phyloP scores from a whole-genome alignment of 1,140 invertebrate species.

The Mycetomoellerius zeteki region DNA sequence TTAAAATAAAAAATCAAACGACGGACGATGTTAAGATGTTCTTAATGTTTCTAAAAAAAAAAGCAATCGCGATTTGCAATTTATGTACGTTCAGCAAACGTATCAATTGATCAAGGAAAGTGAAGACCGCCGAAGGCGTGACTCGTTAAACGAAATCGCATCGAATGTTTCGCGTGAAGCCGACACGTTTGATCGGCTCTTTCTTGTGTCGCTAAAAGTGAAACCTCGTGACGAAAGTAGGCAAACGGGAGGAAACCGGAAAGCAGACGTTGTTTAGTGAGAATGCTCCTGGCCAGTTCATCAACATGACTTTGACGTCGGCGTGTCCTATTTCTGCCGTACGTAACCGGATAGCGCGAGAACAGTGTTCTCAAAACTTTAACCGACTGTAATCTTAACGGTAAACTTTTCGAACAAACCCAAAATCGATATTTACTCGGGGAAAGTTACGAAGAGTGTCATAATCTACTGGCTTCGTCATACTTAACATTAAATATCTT shows the following conservation, averaged over 20 bases:
- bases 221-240: conserved; percentile 81
- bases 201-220: conserved; percentile 80
- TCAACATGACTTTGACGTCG: not conserved
- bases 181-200: conserved; percentile 30
- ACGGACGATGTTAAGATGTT: not conserved
- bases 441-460: conserved; percentile 15
- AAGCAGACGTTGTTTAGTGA: conserved; percentile 44
- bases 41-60: not conserved
- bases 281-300: not conserved
- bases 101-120: conserved; percentile 79
- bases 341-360: not conserved
- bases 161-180: conserved; percentile 38
- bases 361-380: not conserved
- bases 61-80: not conserved
- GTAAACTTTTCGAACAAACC: not conserved
- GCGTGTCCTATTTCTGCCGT: not conserved
- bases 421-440: conserved; percentile 1
- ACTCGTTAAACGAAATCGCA: conserved; percentile 7
- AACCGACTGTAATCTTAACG: not conserved
- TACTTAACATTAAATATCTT: not conserved
- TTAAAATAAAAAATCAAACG: not conserved
- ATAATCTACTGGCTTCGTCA: not conserved
- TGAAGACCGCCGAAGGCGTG: conserved; percentile 72
- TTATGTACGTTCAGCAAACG: not conserved
- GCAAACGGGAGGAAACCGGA: conserved; percentile 62